Conservation (phyloP, 2,888 invertebrate genomes). For the Diloba caeruleocephala region DNA sequence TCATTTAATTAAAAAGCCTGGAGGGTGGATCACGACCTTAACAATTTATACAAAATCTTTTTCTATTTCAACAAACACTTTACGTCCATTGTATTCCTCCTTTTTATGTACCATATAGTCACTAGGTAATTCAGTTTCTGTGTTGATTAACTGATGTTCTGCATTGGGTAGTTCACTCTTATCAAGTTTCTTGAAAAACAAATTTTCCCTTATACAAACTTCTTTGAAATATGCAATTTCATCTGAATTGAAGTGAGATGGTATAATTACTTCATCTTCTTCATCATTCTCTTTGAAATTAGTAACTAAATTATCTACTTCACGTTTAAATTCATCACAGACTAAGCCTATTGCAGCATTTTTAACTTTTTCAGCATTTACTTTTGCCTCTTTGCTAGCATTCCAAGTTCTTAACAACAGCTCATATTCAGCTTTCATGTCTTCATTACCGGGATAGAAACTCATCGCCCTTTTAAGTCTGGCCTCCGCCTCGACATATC, state of each 20-base stretch:
- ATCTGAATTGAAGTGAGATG: constrained; percentile 76
- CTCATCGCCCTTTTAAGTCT: constrained; percentile 86
- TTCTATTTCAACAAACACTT: neutral
- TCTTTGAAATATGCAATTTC: constrained; percentile 84
- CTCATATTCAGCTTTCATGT: constrained; percentile 88
- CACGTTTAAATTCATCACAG: constrained; percentile 76
- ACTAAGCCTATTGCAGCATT: constrained; percentile 55
- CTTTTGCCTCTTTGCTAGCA: constrained; percentile 68
- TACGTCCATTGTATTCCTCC: neutral
- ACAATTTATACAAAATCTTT: neutral
- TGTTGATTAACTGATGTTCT: constrained; percentile 7
- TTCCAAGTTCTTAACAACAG: constrained; percentile 73
- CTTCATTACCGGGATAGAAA: constrained; percentile 86
- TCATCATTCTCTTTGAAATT: constrained; percentile 80
- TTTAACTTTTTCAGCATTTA: constrained; percentile 56
- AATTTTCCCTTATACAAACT: constrained; percentile 80
- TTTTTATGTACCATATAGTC: constrained; percentile 16
- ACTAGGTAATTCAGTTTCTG: constrained; percentile 2
- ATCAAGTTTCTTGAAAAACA: constrained; percentile 75
- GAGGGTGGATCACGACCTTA: neutral
- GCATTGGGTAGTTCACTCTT: constrained; percentile 34
- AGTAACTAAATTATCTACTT: constrained; percentile 81
- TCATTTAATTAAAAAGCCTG: too few relatives aligned
- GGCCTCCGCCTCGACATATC: constrained; percentile 89
- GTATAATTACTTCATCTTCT: constrained; percentile 82